Evolutionary conservation across 2,888 invertebrate genomes (phyloP), one percentile per base, ranked within the genome.

Genomic region (Erebia epiphron): DNA sequence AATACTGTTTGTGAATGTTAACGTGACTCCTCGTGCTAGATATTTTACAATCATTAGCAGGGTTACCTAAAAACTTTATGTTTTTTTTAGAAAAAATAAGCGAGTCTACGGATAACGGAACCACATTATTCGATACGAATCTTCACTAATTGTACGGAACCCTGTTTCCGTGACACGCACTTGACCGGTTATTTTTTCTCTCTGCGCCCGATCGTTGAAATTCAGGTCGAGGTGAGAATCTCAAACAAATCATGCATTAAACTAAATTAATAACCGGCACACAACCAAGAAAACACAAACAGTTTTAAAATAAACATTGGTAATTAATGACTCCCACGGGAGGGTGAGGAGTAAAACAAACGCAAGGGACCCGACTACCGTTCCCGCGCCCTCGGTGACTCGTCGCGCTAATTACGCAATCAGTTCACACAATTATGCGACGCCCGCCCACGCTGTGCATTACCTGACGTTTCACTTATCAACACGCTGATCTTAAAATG

Each of bases 351-450:
- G 18, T 66, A 57, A 66, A 56, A 56, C 56, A 66, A 66, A 56
- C 66, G 43, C 54, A 4, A 52, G 65, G 35, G 64, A 35, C 64
- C 2, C 64, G 66, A 43, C 41, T 77, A 76, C 73, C 77, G 78
- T 86, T 91, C 91, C 89, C 92, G 90, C 91, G 91, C 91, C 91
- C 92, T 85, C 84, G 78, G 84, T 81, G 88, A 84, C 87, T 86
- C 82, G 86, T 84, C 88, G 87, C 85, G 87, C 91, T 92, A 93
- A 92, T 93, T 91, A 92, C 83, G 78, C 87, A 87, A 88, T 90
- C 88, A 91, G 91, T 92, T 93, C 92, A 90, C 92, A 93, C 92
- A 91, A 91, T 92, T 91, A 91, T 79, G 72, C 76, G 79, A 76
- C 79, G 52, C 66, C 77, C 74, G 66, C 73, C 70, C 69, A 61